Conservation (phyloP, 1,140 invertebrate genomes). For the Drosophila cardini region DNA sequence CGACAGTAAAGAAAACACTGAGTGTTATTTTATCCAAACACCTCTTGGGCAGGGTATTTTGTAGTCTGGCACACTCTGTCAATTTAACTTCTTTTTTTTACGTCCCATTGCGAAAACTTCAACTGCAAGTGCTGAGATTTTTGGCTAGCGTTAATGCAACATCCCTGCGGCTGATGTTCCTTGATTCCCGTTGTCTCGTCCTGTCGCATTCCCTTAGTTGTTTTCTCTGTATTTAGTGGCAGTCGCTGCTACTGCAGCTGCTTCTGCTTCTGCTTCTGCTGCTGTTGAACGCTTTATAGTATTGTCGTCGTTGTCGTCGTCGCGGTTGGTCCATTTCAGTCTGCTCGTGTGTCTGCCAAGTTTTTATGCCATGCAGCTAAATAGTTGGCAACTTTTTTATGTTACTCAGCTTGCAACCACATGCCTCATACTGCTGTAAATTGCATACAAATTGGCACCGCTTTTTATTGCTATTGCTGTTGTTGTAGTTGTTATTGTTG, state of each 20-base stretch:
- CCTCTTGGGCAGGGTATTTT: too few species aligned
- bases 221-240: constrained; percentile 34
- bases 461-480: constrained; percentile 44
- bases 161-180: constrained; percentile 31
- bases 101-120: constrained; percentile 49
- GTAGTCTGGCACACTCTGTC: too few species aligned
- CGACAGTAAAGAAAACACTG: too few species aligned
- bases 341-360: constrained; percentile 77
- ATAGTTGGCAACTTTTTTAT: constrained; percentile 77
- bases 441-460: constrained; percentile 78
- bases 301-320: constrained; percentile 12
- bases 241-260: constrained; percentile 22
- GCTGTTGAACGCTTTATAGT: constrained; percentile 71
- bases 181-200: neutral
- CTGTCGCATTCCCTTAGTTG: constrained; percentile 29
- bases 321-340: constrained; percentile 68
- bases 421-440: constrained; percentile 56
- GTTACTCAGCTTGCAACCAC: constrained; percentile 6
- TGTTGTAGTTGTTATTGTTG: constrained; percentile 9
- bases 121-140: constrained; percentile 76
- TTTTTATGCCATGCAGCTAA: constrained; percentile 65
- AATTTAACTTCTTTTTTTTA: too few species aligned
- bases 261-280: constrained; percentile 32
- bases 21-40: too few species aligned
- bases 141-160: constrained; percentile 72